phyloP scores from a whole-genome alignment of 2,113 vertebrate species.

The Heteronetta atricapilla region DNA sequence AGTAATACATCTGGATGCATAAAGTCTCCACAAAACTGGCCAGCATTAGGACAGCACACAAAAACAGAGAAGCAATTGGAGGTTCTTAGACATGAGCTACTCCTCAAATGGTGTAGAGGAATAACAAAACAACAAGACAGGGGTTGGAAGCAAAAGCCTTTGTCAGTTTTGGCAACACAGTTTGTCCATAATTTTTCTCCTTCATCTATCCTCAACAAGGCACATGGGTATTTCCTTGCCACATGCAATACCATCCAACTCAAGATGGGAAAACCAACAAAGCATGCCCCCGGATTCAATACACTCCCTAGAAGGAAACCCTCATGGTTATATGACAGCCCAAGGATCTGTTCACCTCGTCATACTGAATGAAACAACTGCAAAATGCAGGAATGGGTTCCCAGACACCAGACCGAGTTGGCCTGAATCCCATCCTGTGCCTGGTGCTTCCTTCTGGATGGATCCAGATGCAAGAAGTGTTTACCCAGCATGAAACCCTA shows the following conservation, averaged over 20 bases:
- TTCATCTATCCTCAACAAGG: background rate
- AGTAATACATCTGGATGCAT: background rate
- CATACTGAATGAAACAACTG: background rate
- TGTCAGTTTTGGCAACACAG: background rate
- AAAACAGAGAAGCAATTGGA: background rate
- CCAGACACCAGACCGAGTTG: background rate
- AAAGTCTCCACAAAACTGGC: background rate
- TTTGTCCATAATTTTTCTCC: background rate
- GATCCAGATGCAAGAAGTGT: background rate
- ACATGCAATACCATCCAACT: rapidly evolving
- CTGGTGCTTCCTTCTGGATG: slow-evolving; percentile 8
- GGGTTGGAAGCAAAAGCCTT: background rate
- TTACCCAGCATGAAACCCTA: background rate
- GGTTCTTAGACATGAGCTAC: background rate
- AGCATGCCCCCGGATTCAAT: background rate
- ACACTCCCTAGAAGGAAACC: background rate
- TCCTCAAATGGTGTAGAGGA: background rate
- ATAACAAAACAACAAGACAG: background rate
- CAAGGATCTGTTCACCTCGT: background rate
- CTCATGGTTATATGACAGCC: rapidly evolving
- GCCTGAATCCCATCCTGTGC: background rate
- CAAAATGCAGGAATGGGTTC: background rate
- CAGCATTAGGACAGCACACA: background rate
- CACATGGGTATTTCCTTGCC: rapidly evolving
- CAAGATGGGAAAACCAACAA: rapidly evolving